Conservation (phyloP, 2,888 invertebrate genomes). For the Drosophila tanythrix region DNA sequence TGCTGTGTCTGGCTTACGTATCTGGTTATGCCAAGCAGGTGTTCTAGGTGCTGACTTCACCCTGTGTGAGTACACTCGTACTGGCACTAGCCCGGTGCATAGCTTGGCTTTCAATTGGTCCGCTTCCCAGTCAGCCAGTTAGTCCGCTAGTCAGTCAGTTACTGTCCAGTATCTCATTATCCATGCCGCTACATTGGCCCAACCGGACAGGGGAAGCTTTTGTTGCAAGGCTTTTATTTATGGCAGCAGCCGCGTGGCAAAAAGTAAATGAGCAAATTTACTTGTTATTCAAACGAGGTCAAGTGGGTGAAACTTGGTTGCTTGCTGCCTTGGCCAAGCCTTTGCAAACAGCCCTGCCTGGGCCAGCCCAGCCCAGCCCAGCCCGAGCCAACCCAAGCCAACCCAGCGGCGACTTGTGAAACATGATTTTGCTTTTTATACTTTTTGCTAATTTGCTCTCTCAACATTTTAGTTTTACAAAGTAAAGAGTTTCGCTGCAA, state of each 20-base stretch:
- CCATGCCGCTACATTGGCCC: constrained; percentile 37
- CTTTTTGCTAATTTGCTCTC: constrained; percentile 73
- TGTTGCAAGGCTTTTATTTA: constrained; percentile 55
- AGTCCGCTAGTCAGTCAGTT: constrained; percentile 20
- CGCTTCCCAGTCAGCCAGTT: constrained; percentile 2
- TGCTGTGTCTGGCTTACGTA: neutral
- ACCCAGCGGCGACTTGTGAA: constrained; percentile 68
- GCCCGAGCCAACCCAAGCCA: neutral
- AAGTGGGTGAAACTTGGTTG: constrained; percentile 57
- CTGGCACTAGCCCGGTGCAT: neutral
- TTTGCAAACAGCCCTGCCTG: constrained; percentile 11
- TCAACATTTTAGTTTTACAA: constrained; percentile 66
- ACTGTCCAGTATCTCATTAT: constrained; percentile 51
- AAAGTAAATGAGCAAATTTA: constrained; percentile 66
- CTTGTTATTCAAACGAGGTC: constrained; percentile 77
- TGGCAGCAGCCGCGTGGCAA: constrained; percentile 49
- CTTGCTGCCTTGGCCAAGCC: constrained; percentile 10
- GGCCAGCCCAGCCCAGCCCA: constrained; percentile 4
- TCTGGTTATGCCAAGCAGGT: neutral
- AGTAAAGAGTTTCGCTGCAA: constrained; percentile 41
- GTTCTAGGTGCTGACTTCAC: neutral
- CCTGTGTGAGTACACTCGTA: neutral
- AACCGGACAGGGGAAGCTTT: constrained; percentile 19
- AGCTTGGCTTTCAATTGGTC: constrained; percentile 1
- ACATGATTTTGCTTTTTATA: constrained; percentile 78